Evolutionary conservation across 2,113 vertebrate genomes (phyloP), one percentile per base, ranked within the genome.

Genomic region (Colinus virginianus): DNA sequence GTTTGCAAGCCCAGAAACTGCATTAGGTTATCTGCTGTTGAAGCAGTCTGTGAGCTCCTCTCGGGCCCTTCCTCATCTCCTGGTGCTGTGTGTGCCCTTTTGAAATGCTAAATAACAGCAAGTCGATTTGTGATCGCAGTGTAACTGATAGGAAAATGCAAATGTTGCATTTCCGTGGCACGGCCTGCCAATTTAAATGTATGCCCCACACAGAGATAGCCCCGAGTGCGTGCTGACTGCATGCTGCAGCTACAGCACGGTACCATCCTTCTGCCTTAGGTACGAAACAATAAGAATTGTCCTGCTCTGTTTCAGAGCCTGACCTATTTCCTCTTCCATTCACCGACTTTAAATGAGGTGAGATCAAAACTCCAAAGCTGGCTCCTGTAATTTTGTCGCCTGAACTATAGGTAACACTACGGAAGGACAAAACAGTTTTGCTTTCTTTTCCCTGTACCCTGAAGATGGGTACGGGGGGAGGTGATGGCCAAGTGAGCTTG

Each of bases 151-250:
- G 79, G 13, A 71, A 89, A 89, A 84, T 59, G 84, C 87, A 76
- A 86, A 88, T 70, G 62, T 11, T 93, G 84, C 87, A 88, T 90
- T 91, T 93, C 82, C 38, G 16, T 36, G 38, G 66, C 78, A 71
- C 6, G 26, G 61, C 63, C 61, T 20, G 20, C 67, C 84, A 59
- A 38, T 46, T 68, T 26, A 45, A 4, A 75, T 92, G 64, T 69
- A 71, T 89, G 84, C 84, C 64, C 88, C 58, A 28, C 8, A 0
- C 49, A 48, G 28, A 71, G 83, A 63, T 82, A 93, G 74, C 46
- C 63, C 49, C 68, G 3, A 2, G 13, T 18, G 71, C 77, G 11
- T 70, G 87, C 36, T 75, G 78, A 59, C 45, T 36, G 67, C 61
- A 42, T n/a, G 59, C 76, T 58, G n/a, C 51, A 72, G 84, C 88